Conservation (phyloP, 2,797 vertebrate species). For the Alauda arvensis region DNA sequence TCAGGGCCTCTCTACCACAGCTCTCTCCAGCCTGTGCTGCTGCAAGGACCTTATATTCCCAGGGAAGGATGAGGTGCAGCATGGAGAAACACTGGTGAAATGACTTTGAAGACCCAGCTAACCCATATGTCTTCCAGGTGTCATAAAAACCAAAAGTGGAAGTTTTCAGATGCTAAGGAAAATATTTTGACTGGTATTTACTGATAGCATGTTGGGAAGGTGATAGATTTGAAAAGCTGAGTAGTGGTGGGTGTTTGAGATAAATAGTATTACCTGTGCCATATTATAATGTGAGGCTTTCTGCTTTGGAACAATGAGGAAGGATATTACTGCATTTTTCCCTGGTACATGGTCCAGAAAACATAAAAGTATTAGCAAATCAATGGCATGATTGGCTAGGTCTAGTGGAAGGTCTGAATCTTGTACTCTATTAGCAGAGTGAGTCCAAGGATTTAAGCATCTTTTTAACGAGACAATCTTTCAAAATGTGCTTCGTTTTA, state of each 20-base stretch:
- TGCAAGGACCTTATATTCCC: neutral
- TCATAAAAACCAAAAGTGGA: neutral
- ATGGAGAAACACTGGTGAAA: neutral
- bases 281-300: neutral
- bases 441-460: neutral
- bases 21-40: neutral
- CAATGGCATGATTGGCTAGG: neutral
- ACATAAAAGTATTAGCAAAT: neutral
- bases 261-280: neutral
- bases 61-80: fast-evolving
- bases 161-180: neutral
- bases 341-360: neutral
- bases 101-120: neutral
- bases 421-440: neutral
- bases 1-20: neutral
- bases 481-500: neutral
- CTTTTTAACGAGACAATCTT: neutral
- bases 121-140: neutral
- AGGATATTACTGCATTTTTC: neutral
- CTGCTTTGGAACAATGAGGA: neutral
- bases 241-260: neutral
- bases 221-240: neutral
- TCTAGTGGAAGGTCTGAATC: neutral
- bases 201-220: neutral
- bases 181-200: neutral